Conservation (phyloP, 2,797 vertebrate genomes). For the Luscinia megarhynchos region DNA sequence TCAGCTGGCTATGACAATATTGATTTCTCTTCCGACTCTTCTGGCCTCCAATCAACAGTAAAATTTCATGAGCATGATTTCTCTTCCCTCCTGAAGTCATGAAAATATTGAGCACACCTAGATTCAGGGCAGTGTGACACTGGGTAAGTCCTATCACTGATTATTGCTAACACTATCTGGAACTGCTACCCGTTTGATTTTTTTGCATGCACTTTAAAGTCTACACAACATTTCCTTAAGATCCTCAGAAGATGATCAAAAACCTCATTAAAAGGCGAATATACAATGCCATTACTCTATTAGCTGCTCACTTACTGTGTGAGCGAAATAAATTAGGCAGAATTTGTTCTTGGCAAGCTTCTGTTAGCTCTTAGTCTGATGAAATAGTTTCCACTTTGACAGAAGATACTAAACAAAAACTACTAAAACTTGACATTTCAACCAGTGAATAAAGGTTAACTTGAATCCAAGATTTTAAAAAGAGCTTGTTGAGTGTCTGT, state of each 20-base stretch:
- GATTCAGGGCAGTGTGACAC: fast-evolving
- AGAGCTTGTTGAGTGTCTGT: neutral
- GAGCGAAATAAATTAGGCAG: neutral
- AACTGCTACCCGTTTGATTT: neutral
- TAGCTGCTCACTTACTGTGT: neutral
- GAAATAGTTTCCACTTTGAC: conserved; percentile 55
- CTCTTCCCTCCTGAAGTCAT: neutral
- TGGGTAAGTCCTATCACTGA: neutral
- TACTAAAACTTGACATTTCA: conserved; percentile 58
- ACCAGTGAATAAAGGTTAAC: conserved; percentile 25
- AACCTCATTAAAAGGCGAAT: neutral
- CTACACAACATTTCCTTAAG: neutral
- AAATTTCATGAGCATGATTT: neutral
- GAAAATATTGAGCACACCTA: neutral
- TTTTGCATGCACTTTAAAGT: neutral
- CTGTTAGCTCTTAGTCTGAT: neutral
- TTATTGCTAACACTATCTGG: neutral
- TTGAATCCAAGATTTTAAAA: conserved; percentile 18
- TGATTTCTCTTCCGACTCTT: neutral
- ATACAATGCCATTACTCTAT: neutral
- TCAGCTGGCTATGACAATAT: neutral
- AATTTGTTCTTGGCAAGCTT: conserved; percentile 8
- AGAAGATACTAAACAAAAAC: conserved; percentile 35
- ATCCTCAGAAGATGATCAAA: neutral
- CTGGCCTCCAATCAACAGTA: neutral